Conservation (phyloP, 2,113 vertebrate species). For the Pangasianodon gigas region DNA sequence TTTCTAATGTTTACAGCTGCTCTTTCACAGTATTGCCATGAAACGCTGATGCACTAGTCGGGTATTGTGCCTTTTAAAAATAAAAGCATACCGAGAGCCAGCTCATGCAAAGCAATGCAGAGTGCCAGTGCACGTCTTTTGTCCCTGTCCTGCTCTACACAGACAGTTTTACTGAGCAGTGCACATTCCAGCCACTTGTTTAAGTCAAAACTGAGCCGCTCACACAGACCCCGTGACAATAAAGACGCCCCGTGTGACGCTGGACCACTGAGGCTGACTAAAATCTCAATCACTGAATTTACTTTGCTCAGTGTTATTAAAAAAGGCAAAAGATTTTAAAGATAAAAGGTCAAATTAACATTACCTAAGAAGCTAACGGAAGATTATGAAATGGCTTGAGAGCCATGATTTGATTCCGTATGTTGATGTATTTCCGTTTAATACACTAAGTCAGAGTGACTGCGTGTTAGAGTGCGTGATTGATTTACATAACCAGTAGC, state of each 20-base stretch:
- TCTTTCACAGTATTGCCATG: neutral
- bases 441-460: neutral
- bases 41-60: neutral
- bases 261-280: neutral
- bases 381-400: neutral
- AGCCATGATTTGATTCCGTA: neutral
- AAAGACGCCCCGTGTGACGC: neutral
- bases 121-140: neutral
- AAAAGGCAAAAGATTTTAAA: no score
- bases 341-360: neutral
- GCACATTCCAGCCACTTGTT: slow-evolving; percentile 51
- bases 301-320: neutral
- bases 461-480: neutral
- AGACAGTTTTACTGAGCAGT: slow-evolving; percentile 35
- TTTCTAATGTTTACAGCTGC: neutral
- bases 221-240: neutral
- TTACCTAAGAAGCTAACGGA: neutral
- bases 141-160: slow-evolving; percentile 16
- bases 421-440: neutral
- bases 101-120: neutral
- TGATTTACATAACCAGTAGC: neutral
- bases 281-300: neutral
- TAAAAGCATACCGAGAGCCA: neutral
- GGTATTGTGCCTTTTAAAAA: neutral
- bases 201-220: neutral